Evolutionary conservation across 2,797 vertebrate genomes (phyloP).

Genomic region (Phataginus tetradactyla): DNA sequence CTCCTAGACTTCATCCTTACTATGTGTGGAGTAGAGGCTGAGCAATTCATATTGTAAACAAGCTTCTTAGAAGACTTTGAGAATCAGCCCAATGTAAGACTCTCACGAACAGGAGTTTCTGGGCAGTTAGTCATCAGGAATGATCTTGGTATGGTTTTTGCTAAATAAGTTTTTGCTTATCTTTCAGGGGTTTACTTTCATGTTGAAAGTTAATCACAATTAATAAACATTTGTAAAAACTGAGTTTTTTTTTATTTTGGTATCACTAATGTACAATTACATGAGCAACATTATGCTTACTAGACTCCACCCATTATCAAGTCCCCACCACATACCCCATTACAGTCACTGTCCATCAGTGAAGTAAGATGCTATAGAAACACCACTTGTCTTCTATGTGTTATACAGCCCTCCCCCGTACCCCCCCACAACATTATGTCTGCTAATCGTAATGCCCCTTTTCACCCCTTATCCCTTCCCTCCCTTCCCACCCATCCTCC

Average conservation of each 20-base stretch:
- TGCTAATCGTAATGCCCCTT: too few species aligned
- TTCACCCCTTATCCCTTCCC: too few species aligned
- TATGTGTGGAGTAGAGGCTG: neutral
- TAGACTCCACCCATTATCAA: too few species aligned
- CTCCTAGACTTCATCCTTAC: neutral
- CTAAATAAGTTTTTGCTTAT: neutral
- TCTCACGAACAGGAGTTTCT: neutral
- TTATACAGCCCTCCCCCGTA: too few species aligned
- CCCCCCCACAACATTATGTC: too few species aligned
- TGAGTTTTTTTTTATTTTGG: neutral
- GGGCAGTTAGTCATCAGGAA: neutral
- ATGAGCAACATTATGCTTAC: too few species aligned
- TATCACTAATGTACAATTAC: too few species aligned
- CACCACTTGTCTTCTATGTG: too few species aligned
- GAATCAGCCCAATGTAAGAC: neutral
- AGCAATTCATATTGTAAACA: neutral
- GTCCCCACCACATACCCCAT: too few species aligned
- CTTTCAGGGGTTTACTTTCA: neutral
- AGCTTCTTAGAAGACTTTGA: neutral
- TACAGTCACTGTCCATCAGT: too few species aligned
- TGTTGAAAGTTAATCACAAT: neutral
- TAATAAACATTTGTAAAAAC: neutral
- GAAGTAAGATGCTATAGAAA: too few species aligned
- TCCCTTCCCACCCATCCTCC: too few species aligned
- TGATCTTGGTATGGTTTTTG: neutral